Evolutionary conservation across 2,113 vertebrate genomes (phyloP).

Genomic region (Ptilorrhoa leucosticta): DNA sequence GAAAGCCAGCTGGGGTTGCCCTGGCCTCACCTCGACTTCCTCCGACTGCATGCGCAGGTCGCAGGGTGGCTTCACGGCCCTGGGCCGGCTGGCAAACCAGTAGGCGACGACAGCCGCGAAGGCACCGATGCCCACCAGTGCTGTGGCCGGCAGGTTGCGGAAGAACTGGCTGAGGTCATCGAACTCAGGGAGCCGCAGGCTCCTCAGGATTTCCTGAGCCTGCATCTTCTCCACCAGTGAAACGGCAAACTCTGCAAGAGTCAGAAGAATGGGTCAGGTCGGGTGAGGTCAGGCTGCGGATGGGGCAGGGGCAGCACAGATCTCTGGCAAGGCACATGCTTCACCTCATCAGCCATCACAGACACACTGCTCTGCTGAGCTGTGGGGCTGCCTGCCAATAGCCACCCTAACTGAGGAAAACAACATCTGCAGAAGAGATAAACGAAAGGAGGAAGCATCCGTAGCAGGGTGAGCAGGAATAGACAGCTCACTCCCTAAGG

Average conservation of each 20-base stretch:
- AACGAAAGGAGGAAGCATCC: not conserved
- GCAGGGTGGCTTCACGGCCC: constrained; percentile 87
- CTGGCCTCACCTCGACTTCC: constrained; percentile 84
- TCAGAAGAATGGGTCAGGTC: not conserved
- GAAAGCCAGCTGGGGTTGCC: fast-evolving
- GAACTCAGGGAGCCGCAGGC: constrained; percentile 86
- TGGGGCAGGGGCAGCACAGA: fast-evolving
- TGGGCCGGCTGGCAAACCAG: constrained; percentile 90
- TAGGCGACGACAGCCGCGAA: constrained; percentile 88
- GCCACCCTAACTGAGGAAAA: not conserved
- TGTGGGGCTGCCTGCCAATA: not conserved
- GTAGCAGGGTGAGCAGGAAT: not conserved
- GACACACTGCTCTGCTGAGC: not conserved
- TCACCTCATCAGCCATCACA: fast-evolving
- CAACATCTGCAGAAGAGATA: fast-evolving
- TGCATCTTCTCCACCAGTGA: constrained; percentile 95
- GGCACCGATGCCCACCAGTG: constrained; percentile 89
- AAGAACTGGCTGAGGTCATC: constrained; percentile 88
- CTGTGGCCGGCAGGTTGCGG: constrained; percentile 84
- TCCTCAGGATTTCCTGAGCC: constrained; percentile 87
- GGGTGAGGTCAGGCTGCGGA: fast-evolving
- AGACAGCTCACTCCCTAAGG: not conserved
- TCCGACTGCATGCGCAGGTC: constrained; percentile 88
- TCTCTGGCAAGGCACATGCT: fast-evolving
- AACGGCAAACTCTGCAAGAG: constrained; percentile 83